Conservation (phyloP, 1,140 invertebrate species). For the Vanessa tameamea region DNA sequence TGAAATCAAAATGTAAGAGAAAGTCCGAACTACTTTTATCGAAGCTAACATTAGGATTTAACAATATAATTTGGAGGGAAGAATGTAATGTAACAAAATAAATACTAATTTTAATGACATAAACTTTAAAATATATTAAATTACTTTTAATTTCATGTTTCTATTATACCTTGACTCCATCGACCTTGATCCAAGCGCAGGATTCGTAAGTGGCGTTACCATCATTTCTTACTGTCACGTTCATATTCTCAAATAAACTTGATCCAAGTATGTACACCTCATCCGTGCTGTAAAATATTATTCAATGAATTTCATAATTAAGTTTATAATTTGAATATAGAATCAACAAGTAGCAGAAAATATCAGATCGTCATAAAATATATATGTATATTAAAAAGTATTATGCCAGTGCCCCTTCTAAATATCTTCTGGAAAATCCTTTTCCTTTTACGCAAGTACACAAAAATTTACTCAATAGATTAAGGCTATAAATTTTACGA, state of each 20-base stretch:
- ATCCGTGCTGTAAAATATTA: background rate
- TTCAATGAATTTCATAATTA: background rate
- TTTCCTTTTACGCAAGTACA: background rate
- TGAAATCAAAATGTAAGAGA: too few species aligned
- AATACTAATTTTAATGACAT: too few species aligned
- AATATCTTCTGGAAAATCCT: background rate
- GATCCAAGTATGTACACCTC: constrained; percentile 40
- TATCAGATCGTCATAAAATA: too few species aligned
- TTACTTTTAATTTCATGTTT: background rate
- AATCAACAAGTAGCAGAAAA: background rate
- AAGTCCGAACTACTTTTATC: too few species aligned
- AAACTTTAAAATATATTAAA: too few species aligned
- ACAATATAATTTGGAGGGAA: too few species aligned
- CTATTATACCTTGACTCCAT: constrained; percentile 37
- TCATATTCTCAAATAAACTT: constrained; percentile 35
- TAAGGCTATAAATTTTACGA: too few species aligned
- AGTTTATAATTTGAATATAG: background rate
- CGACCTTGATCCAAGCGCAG: constrained; percentile 40
- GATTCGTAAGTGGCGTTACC: constrained; percentile 41
- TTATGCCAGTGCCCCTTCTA: too few species aligned
- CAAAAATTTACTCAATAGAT: too few species aligned
- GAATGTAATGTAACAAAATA: too few species aligned
- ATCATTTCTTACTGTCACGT: constrained; percentile 34
- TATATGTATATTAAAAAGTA: too few species aligned
- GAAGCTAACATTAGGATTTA: too few species aligned